phyloP scores from a whole-genome alignment of 2,113 vertebrate species.

The Crypturellus undulatus region DNA sequence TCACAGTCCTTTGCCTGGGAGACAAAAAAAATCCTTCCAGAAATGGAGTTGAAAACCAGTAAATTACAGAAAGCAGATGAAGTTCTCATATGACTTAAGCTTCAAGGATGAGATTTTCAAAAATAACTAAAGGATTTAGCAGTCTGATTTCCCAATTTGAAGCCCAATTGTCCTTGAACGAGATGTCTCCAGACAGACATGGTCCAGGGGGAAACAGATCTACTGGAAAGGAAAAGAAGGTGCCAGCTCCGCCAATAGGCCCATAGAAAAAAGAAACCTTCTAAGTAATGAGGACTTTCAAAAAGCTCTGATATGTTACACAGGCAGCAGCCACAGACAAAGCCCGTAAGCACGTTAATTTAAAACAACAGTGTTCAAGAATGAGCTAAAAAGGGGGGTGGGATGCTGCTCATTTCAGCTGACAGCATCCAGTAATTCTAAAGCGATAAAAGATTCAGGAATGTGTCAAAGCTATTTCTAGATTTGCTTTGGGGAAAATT shows the following conservation, averaged over 20 bases:
- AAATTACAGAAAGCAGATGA: constrained; percentile 66
- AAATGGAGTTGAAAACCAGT: constrained; percentile 54
- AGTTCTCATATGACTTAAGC: constrained; percentile 65
- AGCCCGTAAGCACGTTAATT: constrained; percentile 33
- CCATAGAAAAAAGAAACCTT: neutral
- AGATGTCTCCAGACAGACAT: constrained; percentile 43
- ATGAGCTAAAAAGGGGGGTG: constrained; percentile 13
- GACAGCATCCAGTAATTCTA: constrained; percentile 53
- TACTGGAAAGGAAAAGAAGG: constrained; percentile 18
- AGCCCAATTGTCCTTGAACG: constrained; percentile 64
- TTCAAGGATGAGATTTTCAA: constrained; percentile 66
- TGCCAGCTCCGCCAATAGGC: neutral
- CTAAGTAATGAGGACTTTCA: neutral
- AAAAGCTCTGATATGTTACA: constrained; percentile 14
- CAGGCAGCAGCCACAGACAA: constrained; percentile 6
- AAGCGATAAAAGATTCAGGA: constrained; percentile 40
- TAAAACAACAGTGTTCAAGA: constrained; percentile 57
- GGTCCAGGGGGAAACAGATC: constrained; percentile 50
- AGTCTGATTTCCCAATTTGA: constrained; percentile 62
- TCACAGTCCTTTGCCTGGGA: constrained; percentile 18
- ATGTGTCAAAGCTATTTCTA: constrained; percentile 28
- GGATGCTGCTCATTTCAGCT: constrained; percentile 16
- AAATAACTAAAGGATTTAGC: constrained; percentile 71
- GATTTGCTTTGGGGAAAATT: constrained; percentile 2
- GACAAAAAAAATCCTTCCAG: constrained; percentile 33